Evolutionary conservation across 2,888 invertebrate genomes (phyloP), one percentile per base, ranked within the genome.

Genomic region (Frankliniella intonsa): DNA sequence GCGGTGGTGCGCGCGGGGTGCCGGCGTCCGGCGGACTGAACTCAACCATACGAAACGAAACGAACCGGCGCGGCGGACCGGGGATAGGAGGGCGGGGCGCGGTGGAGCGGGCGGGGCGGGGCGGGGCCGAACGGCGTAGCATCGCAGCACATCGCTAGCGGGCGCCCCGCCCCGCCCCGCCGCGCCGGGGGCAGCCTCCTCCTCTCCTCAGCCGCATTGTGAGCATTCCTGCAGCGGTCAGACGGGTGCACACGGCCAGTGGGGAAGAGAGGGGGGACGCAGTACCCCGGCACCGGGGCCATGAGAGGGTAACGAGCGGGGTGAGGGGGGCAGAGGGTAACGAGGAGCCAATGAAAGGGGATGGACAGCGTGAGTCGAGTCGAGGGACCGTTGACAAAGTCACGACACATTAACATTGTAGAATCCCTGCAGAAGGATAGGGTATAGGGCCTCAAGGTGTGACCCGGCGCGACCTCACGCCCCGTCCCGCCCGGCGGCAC

Each of bases 1-100:
- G 14, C 62, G 62, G 11, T 62, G 69, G 10, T 76, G 69, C 69
- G 69, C 25, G 12, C 69, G 69, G 69, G 69, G 8, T 76, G 69
- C 69, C 69, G 69, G 69, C 69, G 69, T n/a, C 25, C 69, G 69
- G 69, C 69, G 69, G 22, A 76, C 69, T 76, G 69, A 76, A 62
- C 62, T 62, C 69, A 25, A 76, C 55, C 55, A 55, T 19, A 55
- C 69, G 69, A 22, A 76, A 76, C 69, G 69, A 25, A 76, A 25
- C 25, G 11, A 25, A 76, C 69, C 22, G 25, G 22, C 69, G 69
- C 22, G 69, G 69, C 25, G 69, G 69, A 22, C 19, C 65, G 17
- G 65, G 19, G 65, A 17, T 17, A 14, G 55, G 19, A 22, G 69
- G 22, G 69, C 69, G 22, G 22, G 11, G 25, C 69, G 69, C 22